These are phyloP conservation scores for Hippocampus zosterae DNA, from an alignment of 2,113 vertebrate species.

Conservation along the genomic window DNA sequence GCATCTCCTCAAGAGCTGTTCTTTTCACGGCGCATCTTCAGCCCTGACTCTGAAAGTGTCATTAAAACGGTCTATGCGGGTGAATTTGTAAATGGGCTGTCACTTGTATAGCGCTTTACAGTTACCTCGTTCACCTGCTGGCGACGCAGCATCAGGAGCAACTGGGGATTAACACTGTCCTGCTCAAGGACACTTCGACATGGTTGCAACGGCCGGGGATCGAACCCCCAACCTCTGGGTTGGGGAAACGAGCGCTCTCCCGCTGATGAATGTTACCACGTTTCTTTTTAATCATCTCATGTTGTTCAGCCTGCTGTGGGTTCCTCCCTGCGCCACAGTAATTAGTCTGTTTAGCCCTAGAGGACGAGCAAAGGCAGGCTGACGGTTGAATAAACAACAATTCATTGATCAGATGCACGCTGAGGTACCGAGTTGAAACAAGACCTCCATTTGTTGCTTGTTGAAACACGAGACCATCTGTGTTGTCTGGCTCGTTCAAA, in stretches of 20 bases:
- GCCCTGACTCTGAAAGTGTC: not conserved
- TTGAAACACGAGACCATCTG: not conserved
- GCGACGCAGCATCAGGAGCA: too few species aligned
- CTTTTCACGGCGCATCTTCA: not conserved
- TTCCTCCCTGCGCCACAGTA: conserved; percentile 34
- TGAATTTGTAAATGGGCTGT: too few species aligned
- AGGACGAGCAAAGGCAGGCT: conserved; percentile 27
- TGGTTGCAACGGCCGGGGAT: too few species aligned
- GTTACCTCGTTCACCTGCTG: too few species aligned
- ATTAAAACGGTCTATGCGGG: too few species aligned
- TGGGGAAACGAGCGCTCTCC: too few species aligned
- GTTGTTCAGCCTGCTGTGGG: conserved; percentile 46
- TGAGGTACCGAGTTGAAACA: conserved; percentile 5
- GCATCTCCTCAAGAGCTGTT: not conserved
- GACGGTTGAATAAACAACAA: conserved; percentile 34
- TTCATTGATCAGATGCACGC: conserved; percentile 26
- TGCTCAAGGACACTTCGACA: too few species aligned
- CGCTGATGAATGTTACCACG: not conserved
- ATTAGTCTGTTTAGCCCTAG: conserved; percentile 49
- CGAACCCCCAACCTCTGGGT: too few species aligned
- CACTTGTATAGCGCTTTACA: too few species aligned
- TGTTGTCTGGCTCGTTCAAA: not conserved
- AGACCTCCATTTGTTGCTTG: conserved; percentile 17
- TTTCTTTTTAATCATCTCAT: conserved; percentile 20
- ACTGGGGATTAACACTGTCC: too few species aligned